A percentile compares a stretch with the other conserved stretches of the same genome.
Conservation (phyloP, 1,140 invertebrate genomes). For the Microplitis mediator region DNA sequence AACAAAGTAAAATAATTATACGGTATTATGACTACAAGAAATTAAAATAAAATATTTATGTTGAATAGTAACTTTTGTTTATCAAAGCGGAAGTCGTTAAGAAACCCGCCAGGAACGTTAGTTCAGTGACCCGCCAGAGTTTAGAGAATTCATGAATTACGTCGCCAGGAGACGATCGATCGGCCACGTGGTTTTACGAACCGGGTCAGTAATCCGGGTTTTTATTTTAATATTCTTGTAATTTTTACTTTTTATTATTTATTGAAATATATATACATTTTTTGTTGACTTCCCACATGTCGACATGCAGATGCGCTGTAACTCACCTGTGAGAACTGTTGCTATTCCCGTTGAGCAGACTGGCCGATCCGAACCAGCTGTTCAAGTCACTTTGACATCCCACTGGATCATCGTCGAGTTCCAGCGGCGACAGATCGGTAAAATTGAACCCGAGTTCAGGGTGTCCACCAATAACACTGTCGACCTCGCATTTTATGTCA, state of each 20-base stretch:
- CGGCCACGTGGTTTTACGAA: conserved; percentile 26
- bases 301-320: not conserved
- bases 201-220: conserved; percentile 28
- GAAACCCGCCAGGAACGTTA: conserved; percentile 26
- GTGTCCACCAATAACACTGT: conserved; percentile 72
- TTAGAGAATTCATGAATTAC: conserved; percentile 28
- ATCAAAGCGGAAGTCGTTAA: conserved; percentile 20
- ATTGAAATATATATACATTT: not conserved
- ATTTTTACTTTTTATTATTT: too few species aligned
- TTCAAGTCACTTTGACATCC: conserved; percentile 64
- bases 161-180: conserved; percentile 36
- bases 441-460: conserved; percentile 64
- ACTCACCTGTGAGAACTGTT: conserved; percentile 56
- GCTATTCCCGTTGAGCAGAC: conserved; percentile 59
- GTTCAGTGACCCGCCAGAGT: conserved; percentile 29
- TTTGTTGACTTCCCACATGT: not conserved
- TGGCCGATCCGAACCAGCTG: conserved; percentile 68
- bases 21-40: not conserved
- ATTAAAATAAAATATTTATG: not conserved
- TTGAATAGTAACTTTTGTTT: not conserved
- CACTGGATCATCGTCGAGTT: conserved; percentile 69
- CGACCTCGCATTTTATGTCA: conserved; percentile 82
- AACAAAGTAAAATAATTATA: conserved; percentile 6
- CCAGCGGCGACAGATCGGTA: conserved; percentile 70
- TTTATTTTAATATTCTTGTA: not conserved